Conservation (phyloP, 2,888 invertebrate species). For the Lasioglossum calceatum region DNA sequence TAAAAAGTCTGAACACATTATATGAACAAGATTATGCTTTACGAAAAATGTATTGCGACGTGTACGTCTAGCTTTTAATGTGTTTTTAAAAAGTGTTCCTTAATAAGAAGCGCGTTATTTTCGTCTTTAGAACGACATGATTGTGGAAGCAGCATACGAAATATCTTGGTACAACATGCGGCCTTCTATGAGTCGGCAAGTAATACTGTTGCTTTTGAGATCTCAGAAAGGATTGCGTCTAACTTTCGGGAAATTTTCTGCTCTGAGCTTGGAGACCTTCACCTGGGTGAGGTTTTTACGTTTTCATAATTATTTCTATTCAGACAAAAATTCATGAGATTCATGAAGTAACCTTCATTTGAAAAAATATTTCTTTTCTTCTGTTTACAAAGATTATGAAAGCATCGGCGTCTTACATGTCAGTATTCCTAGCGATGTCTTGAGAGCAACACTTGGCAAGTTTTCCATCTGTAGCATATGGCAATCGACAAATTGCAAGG, state of each 20-base stretch:
- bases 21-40: too few relatives aligned
- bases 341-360: background rate
- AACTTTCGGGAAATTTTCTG: conserved; percentile 65
- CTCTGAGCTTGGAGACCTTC: conserved; percentile 59
- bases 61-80: background rate
- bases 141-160: conserved; percentile 59
- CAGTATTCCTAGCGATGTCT: conserved; percentile 53
- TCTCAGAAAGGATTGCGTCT: conserved; percentile 61
- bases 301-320: background rate
- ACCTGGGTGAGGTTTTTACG: conserved; percentile 51
- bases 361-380: background rate
- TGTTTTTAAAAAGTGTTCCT: background rate
- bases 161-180: conserved; percentile 64
- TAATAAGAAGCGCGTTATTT: background rate
- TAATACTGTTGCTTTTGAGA: conserved; percentile 56
- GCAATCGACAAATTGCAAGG: background rate
- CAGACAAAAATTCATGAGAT: background rate
- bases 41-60: too few relatives aligned
- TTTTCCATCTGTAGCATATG: background rate
- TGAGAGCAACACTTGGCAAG: background rate
- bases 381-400: conserved; percentile 51
- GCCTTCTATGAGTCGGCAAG: conserved; percentile 43
- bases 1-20: too few relatives aligned
- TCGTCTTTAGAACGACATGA: conserved; percentile 55
- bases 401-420: conserved; percentile 59